phyloP scores from a whole-genome alignment of 2,113 vertebrate genomes.

The Spilogale gracilis region DNA sequence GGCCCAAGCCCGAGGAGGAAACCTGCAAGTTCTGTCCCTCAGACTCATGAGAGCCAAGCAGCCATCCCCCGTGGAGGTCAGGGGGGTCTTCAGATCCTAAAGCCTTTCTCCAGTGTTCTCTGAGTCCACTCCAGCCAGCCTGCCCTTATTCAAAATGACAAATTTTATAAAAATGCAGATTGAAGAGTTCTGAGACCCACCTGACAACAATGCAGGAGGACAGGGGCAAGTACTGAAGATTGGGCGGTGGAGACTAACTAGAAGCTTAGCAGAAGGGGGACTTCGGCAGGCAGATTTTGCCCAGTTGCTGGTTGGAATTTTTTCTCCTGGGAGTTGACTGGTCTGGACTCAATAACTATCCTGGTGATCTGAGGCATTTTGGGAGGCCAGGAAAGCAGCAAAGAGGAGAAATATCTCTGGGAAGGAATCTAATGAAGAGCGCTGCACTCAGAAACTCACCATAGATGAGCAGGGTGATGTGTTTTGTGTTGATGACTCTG shows the following conservation, averaged over 20 bases:
- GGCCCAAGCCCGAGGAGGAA: neutral
- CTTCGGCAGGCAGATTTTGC: neutral
- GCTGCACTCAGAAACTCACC: neutral
- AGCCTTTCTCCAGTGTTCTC: neutral
- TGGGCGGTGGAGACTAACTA: neutral
- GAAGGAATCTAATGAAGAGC: neutral
- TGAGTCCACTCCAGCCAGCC: neutral
- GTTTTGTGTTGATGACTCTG: neutral
- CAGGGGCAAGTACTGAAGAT: neutral
- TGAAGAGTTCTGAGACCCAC: neutral
- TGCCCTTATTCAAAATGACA: neutral
- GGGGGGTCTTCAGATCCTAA: neutral
- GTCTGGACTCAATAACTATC: neutral
- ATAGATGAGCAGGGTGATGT: neutral
- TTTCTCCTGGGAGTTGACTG: neutral
- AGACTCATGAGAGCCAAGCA: neutral
- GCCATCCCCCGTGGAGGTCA: neutral
- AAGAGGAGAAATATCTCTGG: neutral
- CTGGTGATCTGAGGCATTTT: neutral
- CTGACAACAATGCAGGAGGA: neutral
- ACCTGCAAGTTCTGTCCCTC: neutral
- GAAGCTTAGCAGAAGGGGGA: neutral
- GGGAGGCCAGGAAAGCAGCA: neutral
- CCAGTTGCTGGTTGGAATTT: neutral
- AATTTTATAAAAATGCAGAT: neutral